Evolutionary conservation across 2,888 invertebrate species (phyloP), one percentile per base, ranked within the genome.

Genomic region (Himalopsyche japonica): DNA sequence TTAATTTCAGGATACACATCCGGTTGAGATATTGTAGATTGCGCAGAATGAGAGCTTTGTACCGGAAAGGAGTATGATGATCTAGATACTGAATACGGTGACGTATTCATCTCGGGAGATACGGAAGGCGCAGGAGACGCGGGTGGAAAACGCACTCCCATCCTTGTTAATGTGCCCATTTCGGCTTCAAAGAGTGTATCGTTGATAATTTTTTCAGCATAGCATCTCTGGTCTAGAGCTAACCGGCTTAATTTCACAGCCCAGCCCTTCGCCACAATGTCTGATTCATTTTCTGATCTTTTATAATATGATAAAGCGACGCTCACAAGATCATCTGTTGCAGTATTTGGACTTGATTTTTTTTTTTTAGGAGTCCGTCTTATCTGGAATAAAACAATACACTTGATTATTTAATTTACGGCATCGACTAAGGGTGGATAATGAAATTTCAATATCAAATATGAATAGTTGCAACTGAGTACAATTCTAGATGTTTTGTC

Each of bases 131-230:
- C 48, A 18, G 48, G 48, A 6, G 3, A 48, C 3, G 76, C 10
- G 15, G 76, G n/a, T 32, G 8, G 10, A 76, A 76, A 76, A 8
- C 76, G 20, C 3, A 76, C 76, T 32, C 76, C 76, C 1, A 7
- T 76, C 76, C 10, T 76, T 32, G 76, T 76, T 32, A 76, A 76
- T 76, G 76, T 76, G 20, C 86, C 86, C 85, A 86, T 87, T 84
- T 83, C 87, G 49, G 82, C 87, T 81, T 86, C 85, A 78, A 84
- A 86, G 32, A 86, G 24, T 64, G 76, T 34, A 79, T 86, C 85
- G 76, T 85, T 86, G 18, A 86, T 86, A 30, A 86, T 85, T 86
- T n/a, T 86, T 12, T 86, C 86, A 43, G 85, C 85, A 49, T 76
- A 85, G 7, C 80, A 80, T 77, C 82, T 82, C 81, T 86, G 86